phyloP scores from a whole-genome alignment of 2,888 invertebrate species.

The Piscicola geometra region DNA sequence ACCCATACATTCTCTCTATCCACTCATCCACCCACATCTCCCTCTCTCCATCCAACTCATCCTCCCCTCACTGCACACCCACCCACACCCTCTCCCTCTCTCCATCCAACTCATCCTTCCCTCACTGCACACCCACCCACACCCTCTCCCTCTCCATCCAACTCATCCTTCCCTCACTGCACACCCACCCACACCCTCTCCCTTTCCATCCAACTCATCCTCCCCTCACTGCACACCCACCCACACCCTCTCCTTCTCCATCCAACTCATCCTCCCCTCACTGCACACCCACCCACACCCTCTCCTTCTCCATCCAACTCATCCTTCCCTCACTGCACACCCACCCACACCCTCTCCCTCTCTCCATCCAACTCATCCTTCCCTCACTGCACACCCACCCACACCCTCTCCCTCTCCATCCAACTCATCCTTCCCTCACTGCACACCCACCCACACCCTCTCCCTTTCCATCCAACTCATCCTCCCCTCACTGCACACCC shows the following conservation, averaged over 20 bases:
- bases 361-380: too few species aligned
- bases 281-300: slow-evolving; percentile 61
- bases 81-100: slow-evolving; percentile 63
- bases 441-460: slow-evolving; percentile 63
- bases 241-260: slow-evolving; percentile 63
- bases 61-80: neutral
- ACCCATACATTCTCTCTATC: too few species aligned
- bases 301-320: slow-evolving; percentile 51
- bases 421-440: neutral
- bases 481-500: neutral
- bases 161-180: neutral
- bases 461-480: too few species aligned
- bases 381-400: slow-evolving; percentile 43
- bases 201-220: too few species aligned
- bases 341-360: slow-evolving; percentile 63
- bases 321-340: neutral
- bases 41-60: too few species aligned
- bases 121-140: slow-evolving; percentile 46
- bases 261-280: neutral
- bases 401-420: slow-evolving; percentile 62
- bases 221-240: neutral
- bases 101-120: too few species aligned
- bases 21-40: too few species aligned
- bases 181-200: slow-evolving; percentile 63
- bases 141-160: slow-evolving; percentile 62